Evolutionary conservation across 1,140 invertebrate species (phyloP).

Genomic region (Halictus rubicundus): DNA sequence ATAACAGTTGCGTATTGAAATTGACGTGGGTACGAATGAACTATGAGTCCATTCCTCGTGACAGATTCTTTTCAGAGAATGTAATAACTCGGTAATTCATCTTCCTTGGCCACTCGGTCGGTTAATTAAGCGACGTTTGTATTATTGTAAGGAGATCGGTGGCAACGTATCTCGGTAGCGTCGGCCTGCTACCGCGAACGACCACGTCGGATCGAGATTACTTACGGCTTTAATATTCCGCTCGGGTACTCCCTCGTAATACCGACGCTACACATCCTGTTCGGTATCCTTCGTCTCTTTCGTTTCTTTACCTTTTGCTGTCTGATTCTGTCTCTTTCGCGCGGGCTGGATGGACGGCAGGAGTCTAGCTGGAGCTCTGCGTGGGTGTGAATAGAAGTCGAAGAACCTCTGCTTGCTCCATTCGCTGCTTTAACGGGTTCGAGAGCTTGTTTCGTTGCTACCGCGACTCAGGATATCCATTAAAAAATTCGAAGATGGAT

Average conservation of each 20-base stretch:
- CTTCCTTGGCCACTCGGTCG: constrained; percentile 51
- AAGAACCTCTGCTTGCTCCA: too few species aligned
- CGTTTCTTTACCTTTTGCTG: not conserved
- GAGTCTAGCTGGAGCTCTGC: too few species aligned
- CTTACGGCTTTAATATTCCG: constrained; percentile 57
- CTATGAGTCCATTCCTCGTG: too few species aligned
- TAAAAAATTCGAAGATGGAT: too few species aligned
- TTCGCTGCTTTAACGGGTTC: too few species aligned
- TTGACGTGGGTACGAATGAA: too few species aligned
- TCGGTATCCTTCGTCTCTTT: not conserved
- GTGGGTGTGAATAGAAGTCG: too few species aligned
- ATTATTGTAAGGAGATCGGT: constrained; percentile 67
- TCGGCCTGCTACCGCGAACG: constrained; percentile 28
- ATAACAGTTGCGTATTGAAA: too few species aligned
- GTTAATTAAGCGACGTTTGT: constrained; percentile 78
- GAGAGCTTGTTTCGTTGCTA: too few species aligned
- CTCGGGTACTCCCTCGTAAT: constrained; percentile 50
- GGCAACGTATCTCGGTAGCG: constrained; percentile 45
- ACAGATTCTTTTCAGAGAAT: too few species aligned
- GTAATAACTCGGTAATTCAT: not conserved
- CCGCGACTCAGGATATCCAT: too few species aligned
- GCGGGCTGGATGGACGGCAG: too few species aligned
- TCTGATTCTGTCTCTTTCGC: not conserved
- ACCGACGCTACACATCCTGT: constrained; percentile 24
- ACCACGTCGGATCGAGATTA: constrained; percentile 40